Percentiles rank a stretch among this genome's conserved stretches.
phyloP scores from a whole-genome alignment of 2,888 invertebrate genomes.

The Meteorus colon region DNA sequence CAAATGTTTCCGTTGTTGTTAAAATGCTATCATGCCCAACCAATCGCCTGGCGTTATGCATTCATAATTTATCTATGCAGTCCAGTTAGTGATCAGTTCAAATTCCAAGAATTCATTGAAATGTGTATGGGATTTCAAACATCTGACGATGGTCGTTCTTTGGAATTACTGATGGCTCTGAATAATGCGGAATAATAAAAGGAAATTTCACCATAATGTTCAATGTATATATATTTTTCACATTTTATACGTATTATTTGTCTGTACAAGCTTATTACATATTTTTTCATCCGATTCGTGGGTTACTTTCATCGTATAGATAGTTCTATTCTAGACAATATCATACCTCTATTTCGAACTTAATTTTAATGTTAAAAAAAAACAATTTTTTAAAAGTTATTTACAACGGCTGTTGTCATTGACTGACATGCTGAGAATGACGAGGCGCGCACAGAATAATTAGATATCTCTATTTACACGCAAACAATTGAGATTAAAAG shows the following conservation, averaged over 20 bases:
- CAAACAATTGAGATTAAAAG: conserved; percentile 21
- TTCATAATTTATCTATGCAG: conserved; percentile 43
- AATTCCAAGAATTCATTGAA: conserved; percentile 47
- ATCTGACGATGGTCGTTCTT: conserved; percentile 29
- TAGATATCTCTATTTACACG: conserved; percentile 54
- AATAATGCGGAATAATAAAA: conserved; percentile 9
- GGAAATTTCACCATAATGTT: not conserved
- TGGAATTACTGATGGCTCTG: conserved; percentile 46
- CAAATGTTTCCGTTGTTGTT: conserved; percentile 43
- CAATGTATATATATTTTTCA: conserved; percentile 3
- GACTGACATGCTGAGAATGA: conserved; percentile 24
- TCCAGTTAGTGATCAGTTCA: conserved; percentile 40
- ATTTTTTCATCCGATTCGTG: conserved; percentile 31
- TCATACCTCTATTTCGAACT: not conserved
- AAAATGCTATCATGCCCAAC: conserved; percentile 44
- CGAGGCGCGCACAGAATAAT: not conserved
- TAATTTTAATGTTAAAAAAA: not conserved
- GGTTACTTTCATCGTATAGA: conserved; percentile 44
- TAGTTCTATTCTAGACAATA: not conserved
- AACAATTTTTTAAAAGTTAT: conserved; percentile 51
- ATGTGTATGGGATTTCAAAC: conserved; percentile 42
- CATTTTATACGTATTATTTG: conserved; percentile 36
- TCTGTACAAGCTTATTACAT: conserved; percentile 40
- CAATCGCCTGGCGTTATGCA: conserved; percentile 49
- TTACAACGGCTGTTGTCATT: conserved; percentile 52